Conservation (phyloP, 2,888 invertebrate genomes). For the Drosophila anomelani region DNA sequence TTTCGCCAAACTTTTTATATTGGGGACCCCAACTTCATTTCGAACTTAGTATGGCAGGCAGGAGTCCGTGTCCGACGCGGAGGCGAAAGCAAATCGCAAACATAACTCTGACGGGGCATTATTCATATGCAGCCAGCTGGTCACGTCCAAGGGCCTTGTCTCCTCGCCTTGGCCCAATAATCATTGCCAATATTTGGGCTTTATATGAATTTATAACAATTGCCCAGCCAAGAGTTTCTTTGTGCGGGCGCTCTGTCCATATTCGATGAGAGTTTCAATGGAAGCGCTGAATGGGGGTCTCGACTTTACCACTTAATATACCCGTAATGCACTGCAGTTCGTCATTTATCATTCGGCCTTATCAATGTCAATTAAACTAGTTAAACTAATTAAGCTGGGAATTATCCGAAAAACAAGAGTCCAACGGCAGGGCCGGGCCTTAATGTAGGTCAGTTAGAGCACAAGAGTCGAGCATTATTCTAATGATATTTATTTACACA, state of each 20-base stretch:
- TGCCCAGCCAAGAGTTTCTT: conserved; percentile 48
- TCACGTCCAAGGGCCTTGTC: conserved; percentile 36
- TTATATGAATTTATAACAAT: conserved; percentile 68
- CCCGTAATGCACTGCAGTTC: conserved; percentile 24
- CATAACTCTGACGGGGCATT: conserved; percentile 33
- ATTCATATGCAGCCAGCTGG: conserved; percentile 39
- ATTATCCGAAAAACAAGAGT: conserved; percentile 8
- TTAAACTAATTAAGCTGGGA: conserved; percentile 22
- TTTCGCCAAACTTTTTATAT: conserved; percentile 36
- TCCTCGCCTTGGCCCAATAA: conserved; percentile 65
- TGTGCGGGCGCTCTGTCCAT: conserved; percentile 31
- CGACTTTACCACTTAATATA: conserved; percentile 2
- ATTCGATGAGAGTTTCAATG: conserved; percentile 52
- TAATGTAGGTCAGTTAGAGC: conserved; percentile 28
- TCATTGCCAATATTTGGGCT: conserved; percentile 75
- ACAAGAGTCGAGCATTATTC: background rate
- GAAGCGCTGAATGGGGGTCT: conserved; percentile 25
- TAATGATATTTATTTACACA: background rate
- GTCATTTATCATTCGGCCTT: conserved; percentile 23
- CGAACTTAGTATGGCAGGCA: conserved; percentile 38
- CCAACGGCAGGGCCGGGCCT: background rate
- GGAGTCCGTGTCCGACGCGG: conserved; percentile 2
- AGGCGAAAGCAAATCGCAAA: conserved; percentile 19
- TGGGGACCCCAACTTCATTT: conserved; percentile 3
- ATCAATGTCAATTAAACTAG: conserved; percentile 31